Percentiles rank a stretch among this genome's conserved stretches.
Conservation (phyloP, 2,113 vertebrate species). For the Myocastor coypus region DNA sequence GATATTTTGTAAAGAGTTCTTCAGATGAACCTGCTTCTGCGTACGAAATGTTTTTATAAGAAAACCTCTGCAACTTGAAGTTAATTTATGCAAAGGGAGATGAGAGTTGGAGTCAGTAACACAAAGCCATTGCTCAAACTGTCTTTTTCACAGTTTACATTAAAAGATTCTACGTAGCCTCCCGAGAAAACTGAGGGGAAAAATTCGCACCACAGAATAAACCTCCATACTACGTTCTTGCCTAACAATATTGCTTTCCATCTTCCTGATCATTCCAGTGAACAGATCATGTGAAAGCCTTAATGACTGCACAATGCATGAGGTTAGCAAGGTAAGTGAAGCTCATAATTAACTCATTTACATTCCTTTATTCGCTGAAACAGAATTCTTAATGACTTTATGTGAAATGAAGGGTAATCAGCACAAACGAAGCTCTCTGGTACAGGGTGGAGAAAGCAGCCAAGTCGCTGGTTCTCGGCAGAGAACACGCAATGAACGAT, state of each 20-base stretch:
- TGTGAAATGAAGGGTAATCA: slow-evolving; percentile 58
- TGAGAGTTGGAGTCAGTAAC: slow-evolving; percentile 58
- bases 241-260: not conserved
- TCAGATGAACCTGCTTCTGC: slow-evolving; percentile 65
- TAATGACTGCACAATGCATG: slow-evolving; percentile 65
- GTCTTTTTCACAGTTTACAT: slow-evolving; percentile 60
- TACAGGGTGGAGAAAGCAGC: slow-evolving; percentile 41
- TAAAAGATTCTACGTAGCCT: slow-evolving; percentile 10
- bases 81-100: slow-evolving; percentile 71
- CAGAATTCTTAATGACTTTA: slow-evolving; percentile 77
- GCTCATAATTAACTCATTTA: slow-evolving; percentile 81
- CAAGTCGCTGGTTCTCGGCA: slow-evolving; percentile 49
- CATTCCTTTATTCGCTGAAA: slow-evolving; percentile 78
- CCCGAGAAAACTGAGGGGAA: not conserved
- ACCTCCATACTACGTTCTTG: slow-evolving; percentile 56
- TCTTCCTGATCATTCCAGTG: slow-evolving; percentile 60
- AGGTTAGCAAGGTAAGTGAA: slow-evolving; percentile 78
- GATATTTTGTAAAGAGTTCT: slow-evolving; percentile 64
- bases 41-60: slow-evolving; percentile 65
- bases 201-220: slow-evolving; percentile 21
- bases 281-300: slow-evolving; percentile 68
- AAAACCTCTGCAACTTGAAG: slow-evolving; percentile 67
- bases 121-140: slow-evolving; percentile 62
- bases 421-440: slow-evolving; percentile 60
- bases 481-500: slow-evolving; percentile 57